Base-by-base conservation (phyloP, 2,113 vertebrate species). In the Cynoglossus semilaevis region DNA sequence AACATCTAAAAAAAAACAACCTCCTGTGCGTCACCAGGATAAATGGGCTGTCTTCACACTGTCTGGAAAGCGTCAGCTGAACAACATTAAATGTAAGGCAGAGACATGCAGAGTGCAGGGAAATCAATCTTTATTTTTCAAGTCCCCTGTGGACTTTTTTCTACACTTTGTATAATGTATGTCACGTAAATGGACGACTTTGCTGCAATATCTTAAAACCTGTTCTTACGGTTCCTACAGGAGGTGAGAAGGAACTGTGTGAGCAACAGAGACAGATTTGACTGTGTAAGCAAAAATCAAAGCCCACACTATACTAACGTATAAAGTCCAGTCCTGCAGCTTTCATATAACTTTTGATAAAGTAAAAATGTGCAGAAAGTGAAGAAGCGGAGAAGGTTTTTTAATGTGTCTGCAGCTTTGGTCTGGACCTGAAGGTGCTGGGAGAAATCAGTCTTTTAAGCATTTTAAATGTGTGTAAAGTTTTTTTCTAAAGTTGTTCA, bases 11-110 rank as follows among this genome's bases (percentile, higher is more conserved):
- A 63, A 67, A 16, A 71, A 63, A 64, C 50, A 51, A n/a, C n/a
- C n/a, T n/a, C 38, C 58, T 56, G 22, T 19, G 40, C 44, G 50
- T 48, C 58, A n/a, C 37, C 53, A 72, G 70, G 68, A 82, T 74
- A 58, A 77, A 80, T 75, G 68, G 46, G 22, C 71, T 70, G 67
- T 79, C 75, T 59, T 47, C 18, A 51, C 56, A 66, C 48, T 34
- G 50, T 55, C 36, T 44, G 46, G 44, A 71, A 63, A 58, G 52
- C 68, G 75, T 73, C 63, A 70, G 61, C 70, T 57, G 29, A 55
- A 52, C 46, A 62, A 17, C 14, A 9, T 35, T 18, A 54, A 38
- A 43, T 19, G 35, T 41, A 44, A 44, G 40, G 52, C 56, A 58
- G 60, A 63, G 29, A 54, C 63, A 77, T 53, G 62, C 11, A 29